phyloP scores from a whole-genome alignment of 2,113 vertebrate genomes.

The Otocyon megalotis region DNA sequence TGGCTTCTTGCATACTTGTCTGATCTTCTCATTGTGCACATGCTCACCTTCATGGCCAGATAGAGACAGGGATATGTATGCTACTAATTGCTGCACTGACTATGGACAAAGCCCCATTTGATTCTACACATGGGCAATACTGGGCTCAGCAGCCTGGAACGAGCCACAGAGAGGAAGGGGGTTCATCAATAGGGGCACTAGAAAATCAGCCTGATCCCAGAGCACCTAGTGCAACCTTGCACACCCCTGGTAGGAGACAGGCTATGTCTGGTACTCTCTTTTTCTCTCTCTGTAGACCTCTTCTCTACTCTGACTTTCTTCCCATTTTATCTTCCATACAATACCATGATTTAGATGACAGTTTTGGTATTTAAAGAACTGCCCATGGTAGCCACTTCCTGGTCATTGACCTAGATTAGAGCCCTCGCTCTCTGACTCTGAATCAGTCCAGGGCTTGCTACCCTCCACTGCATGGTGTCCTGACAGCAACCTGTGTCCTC shows the following conservation, averaged over 20 bases:
- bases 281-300: background rate
- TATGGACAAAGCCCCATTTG: background rate
- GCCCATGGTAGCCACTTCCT: background rate
- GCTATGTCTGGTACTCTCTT: too few species aligned
- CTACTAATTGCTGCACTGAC: background rate
- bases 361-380: background rate
- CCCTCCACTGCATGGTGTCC: background rate
- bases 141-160: background rate
- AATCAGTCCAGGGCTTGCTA: background rate
- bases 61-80: background rate
- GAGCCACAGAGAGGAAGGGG: background rate
- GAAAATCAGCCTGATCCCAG: background rate
- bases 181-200: fast-evolving
- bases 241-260: background rate
- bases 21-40: background rate
- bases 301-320: background rate
- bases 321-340: background rate
- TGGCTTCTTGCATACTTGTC: background rate
- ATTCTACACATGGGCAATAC: background rate
- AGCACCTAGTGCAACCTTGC: background rate
- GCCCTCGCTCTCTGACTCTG: background rate
- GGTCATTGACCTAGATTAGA: background rate
- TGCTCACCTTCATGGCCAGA: background rate
- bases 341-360: background rate
- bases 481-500: background rate